A percentile compares a stretch with the other conserved stretches of the same genome.
Conservation (phyloP, 1,140 invertebrate species). For the Helicoverpa armigera region DNA sequence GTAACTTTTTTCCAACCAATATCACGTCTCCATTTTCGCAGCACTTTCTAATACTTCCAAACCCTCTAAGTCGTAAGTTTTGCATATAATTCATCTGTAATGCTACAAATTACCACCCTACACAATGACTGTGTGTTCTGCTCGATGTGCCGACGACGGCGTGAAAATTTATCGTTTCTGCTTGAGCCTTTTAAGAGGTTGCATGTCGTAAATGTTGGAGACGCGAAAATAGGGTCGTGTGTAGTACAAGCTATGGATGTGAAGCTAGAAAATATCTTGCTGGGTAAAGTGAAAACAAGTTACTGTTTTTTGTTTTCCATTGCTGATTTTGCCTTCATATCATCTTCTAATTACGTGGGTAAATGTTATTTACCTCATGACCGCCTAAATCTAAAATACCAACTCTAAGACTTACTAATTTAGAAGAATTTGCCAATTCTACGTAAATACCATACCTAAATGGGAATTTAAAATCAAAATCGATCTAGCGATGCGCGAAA, state of each 20-base stretch:
- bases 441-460: no score
- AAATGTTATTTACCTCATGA: no score
- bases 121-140: constrained; percentile 23
- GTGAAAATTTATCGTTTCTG: constrained; percentile 59
- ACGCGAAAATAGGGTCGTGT: constrained; percentile 33
- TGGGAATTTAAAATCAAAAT: no score
- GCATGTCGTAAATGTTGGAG: constrained; percentile 51
- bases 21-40: not conserved
- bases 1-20: not conserved
- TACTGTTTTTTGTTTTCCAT: no score
- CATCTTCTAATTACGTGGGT: no score
- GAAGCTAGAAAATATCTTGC: not conserved
- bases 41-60: constrained; percentile 4
- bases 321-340: no score
- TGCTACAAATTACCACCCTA: constrained; percentile 41
- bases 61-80: constrained; percentile 8
- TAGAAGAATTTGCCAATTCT: no score
- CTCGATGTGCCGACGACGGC: constrained; percentile 46
- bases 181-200: constrained; percentile 56
- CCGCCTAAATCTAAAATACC: no score
- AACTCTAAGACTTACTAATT: no score
- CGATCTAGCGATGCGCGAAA: no score
- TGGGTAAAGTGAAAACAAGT: not conserved
- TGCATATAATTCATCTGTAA: constrained; percentile 25
- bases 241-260: not conserved